These are phyloP conservation scores for Drosophila yooni DNA, from an alignment of 2,888 invertebrate genomes.

Conservation along the genomic window DNA sequence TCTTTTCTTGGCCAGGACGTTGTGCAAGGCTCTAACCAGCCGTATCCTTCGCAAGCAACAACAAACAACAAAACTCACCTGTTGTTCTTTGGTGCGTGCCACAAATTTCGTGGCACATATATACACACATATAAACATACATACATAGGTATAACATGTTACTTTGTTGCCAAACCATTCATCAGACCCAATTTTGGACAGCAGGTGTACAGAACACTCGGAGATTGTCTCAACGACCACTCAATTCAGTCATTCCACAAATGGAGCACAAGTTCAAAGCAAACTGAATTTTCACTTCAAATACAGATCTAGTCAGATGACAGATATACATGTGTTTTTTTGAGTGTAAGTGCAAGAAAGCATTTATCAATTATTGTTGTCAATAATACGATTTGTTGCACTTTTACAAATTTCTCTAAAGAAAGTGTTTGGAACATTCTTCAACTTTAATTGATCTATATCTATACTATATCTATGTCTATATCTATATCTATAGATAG, in stretches of 20 bases:
- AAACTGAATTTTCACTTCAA: slow-evolving; percentile 8
- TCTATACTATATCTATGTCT: neutral
- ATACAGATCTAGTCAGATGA: neutral
- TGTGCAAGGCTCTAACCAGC: slow-evolving; percentile 58
- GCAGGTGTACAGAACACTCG: slow-evolving; percentile 61
- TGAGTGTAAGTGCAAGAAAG: neutral
- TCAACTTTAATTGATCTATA: neutral
- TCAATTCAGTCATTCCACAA: neutral
- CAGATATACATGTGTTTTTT: neutral
- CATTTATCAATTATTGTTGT: neutral
- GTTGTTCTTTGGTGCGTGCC: slow-evolving; percentile 45
- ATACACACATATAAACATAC: neutral
- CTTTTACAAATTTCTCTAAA: neutral
- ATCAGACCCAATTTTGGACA: slow-evolving; percentile 28
- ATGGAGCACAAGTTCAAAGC: neutral
- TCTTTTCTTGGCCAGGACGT: neutral
- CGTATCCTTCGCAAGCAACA: slow-evolving; percentile 51
- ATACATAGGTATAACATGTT: slow-evolving; percentile 42
- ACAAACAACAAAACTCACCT: slow-evolving; percentile 56
- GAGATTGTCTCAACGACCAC: slow-evolving; percentile 14
- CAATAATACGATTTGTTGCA: neutral
- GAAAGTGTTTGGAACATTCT: neutral
- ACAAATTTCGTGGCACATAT: slow-evolving; percentile 5
- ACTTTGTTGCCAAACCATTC: slow-evolving; percentile 53
- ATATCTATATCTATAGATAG: no score